Percentiles rank a stretch among this genome's conserved stretches.
Evolutionary conservation across 2,888 invertebrate genomes (phyloP).

Genomic region (Sabatieria punctata): DNA sequence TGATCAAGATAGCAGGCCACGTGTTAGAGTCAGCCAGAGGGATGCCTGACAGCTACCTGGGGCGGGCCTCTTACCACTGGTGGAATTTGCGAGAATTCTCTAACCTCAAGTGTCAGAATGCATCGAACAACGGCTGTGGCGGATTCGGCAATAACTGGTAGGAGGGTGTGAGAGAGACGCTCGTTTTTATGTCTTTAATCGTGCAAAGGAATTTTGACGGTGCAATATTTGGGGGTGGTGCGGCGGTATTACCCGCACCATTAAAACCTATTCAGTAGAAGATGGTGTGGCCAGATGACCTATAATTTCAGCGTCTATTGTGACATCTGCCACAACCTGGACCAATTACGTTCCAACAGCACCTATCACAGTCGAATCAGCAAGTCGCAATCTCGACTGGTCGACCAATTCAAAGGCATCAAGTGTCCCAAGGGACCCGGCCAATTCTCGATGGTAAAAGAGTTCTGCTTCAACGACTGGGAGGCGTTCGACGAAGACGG

Average conservation of each 20-base stretch:
- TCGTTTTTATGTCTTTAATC: too few species aligned
- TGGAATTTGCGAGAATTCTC: neutral
- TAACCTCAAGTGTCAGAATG: constrained; percentile 20
- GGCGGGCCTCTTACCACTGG: constrained; percentile 31
- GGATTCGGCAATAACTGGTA: constrained; percentile 30
- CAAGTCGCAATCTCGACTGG: constrained; percentile 9
- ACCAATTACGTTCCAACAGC: too few species aligned
- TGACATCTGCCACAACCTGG: constrained; percentile 25
- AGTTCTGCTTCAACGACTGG: constrained; percentile 32
- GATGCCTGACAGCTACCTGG: constrained; percentile 24
- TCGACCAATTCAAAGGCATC: constrained; percentile 20
- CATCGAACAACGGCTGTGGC: constrained; percentile 26
- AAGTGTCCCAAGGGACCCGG: constrained; percentile 26
- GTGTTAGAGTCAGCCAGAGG: constrained; percentile 5
- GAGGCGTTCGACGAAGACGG: constrained; percentile 25
- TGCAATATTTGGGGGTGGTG: too few species aligned
- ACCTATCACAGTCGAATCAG: neutral
- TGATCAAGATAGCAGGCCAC: constrained; percentile 19
- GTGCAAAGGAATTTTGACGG: too few species aligned
- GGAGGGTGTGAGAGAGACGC: too few species aligned
- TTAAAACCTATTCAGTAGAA: too few species aligned
- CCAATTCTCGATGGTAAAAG: constrained; percentile 24
- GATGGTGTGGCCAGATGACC: too few species aligned
- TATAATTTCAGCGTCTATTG: constrained; percentile 27
- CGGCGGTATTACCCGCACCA: too few species aligned